Evolutionary conservation across 2,113 vertebrate genomes (phyloP).

Genomic region (Eurystomus gularis): DNA sequence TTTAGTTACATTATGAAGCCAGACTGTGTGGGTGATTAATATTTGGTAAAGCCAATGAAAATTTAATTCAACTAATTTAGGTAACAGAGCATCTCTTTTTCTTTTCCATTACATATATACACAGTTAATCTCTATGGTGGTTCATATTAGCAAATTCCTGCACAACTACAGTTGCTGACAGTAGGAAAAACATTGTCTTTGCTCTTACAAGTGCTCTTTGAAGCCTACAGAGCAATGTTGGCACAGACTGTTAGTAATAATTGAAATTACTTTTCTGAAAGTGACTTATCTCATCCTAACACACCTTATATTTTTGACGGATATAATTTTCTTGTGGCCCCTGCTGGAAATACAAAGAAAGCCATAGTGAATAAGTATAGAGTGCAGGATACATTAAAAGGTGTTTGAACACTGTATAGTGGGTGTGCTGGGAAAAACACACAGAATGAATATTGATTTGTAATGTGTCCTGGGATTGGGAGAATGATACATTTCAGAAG

Average conservation of each 20-base stretch:
- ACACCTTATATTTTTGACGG: conserved; percentile 37
- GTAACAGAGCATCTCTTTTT: conserved; percentile 3
- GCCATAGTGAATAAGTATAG: neutral
- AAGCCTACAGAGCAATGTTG: neutral
- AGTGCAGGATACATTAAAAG: conserved; percentile 4
- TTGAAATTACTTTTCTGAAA: conserved; percentile 26
- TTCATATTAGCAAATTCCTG: conserved; percentile 10
- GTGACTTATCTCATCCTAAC: conserved; percentile 47
- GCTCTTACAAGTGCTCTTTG: conserved; percentile 28
- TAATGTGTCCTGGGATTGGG: neutral
- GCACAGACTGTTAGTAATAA: conserved; percentile 23
- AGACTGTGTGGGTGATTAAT: neutral
- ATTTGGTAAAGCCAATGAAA: neutral
- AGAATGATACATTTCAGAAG: neutral
- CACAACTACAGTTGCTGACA: conserved; percentile 6
- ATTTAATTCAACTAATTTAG: conserved; percentile 33
- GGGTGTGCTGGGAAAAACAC: neutral
- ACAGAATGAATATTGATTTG: neutral
- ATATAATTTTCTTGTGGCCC: neutral
- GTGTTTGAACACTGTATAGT: neutral
- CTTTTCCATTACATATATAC: neutral
- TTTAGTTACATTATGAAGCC: neutral
- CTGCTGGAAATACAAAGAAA: conserved; percentile 19
- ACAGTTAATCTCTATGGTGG: neutral
- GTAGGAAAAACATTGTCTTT: neutral